A percentile compares a stretch with the other conserved stretches of the same genome.
Conservation (phyloP, 2,888 invertebrate species). For the Gastracanthus pulcherrimus region DNA sequence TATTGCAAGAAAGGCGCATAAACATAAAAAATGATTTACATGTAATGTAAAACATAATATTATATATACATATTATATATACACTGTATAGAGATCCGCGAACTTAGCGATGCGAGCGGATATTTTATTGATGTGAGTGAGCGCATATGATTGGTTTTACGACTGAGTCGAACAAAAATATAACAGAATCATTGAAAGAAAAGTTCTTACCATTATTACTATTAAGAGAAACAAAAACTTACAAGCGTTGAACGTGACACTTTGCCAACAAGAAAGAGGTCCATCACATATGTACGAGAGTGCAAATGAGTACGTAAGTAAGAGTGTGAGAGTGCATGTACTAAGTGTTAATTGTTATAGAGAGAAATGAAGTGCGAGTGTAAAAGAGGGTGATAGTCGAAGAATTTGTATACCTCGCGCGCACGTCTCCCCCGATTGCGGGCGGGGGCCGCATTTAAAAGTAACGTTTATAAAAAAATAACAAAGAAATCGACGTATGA, state of each 20-base stretch:
- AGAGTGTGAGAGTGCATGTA: constrained; percentile 57
- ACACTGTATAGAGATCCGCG: constrained; percentile 61
- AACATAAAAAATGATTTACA: constrained; percentile 53
- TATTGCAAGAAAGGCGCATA: constrained; percentile 50
- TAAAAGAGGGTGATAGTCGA: constrained; percentile 53
- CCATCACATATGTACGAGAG: constrained; percentile 28
- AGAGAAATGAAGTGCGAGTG: constrained; percentile 51
- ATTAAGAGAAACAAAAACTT: constrained; percentile 41
- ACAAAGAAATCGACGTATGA: background rate
- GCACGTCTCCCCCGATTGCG: constrained; percentile 56
- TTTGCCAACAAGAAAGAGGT: constrained; percentile 28
- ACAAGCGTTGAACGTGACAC: constrained; percentile 34
- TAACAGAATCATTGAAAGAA: constrained; percentile 53
- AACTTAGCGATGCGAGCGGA: constrained; percentile 57
- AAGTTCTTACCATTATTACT: constrained; percentile 54
- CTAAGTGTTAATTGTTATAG: constrained; percentile 62
- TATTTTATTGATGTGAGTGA: constrained; percentile 54
- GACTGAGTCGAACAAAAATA: constrained; percentile 47
- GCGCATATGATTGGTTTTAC: constrained; percentile 21
- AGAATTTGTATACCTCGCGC: constrained; percentile 67
- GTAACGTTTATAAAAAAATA: constrained; percentile 64
- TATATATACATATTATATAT: constrained; percentile 46
- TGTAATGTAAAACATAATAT: constrained; percentile 49
- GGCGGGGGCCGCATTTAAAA: constrained; percentile 66
- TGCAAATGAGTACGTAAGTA: constrained; percentile 3